Base-by-base conservation (phyloP, 2,888 invertebrate genomes). In the Dynastes grantii region DNA sequence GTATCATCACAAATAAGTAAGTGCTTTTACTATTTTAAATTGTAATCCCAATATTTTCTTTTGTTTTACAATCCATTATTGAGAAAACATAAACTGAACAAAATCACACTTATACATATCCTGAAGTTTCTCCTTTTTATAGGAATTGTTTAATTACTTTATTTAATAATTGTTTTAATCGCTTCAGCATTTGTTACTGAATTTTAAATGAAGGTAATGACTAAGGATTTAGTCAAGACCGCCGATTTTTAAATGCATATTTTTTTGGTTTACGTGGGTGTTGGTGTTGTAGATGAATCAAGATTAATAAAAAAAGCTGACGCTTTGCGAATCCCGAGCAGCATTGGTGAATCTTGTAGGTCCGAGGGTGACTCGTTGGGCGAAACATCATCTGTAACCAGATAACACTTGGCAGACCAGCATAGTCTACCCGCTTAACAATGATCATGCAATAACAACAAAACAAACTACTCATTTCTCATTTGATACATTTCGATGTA, bases 211-310 rank as follows among this genome's bases (percentile, higher is more conserved):
- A 73, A 37, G 58, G 58, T 22, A 11, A 40, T 32, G n/a, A 16
- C 55, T 55, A 55, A 5, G 8, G n/a, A 16, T n/a, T 55, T 55
- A 55, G 55, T n/a, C 45, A 45, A 45, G 11, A 45, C 45, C 45
- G 45, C 2, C 45, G 45, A 45, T 45, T 45, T 45, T 45, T 29
- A 53, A 70, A 70, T 70, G 70, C 49, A 68, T 68, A 11, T 58
- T 22, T 51, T 63, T 37, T 51, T 70, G 58, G 79, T 82, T 86
- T 84, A 87, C 73, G 86, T 86, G 67, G 87, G 85, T 81, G 86
- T 86, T 55, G 86, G 85, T 81, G 85, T 85, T 75, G 86, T 85
- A 80, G 86, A 86, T 80, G 86, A 86, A 81, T 86, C 86, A 80
- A 86, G 84, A 82, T 86, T 85, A 83, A 83, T 85, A 82, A 86